A percentile compares a stretch with the other conserved stretches of the same genome.
Conservation (phyloP, 2,113 vertebrate genomes). For the Actenoides lindsayi region DNA sequence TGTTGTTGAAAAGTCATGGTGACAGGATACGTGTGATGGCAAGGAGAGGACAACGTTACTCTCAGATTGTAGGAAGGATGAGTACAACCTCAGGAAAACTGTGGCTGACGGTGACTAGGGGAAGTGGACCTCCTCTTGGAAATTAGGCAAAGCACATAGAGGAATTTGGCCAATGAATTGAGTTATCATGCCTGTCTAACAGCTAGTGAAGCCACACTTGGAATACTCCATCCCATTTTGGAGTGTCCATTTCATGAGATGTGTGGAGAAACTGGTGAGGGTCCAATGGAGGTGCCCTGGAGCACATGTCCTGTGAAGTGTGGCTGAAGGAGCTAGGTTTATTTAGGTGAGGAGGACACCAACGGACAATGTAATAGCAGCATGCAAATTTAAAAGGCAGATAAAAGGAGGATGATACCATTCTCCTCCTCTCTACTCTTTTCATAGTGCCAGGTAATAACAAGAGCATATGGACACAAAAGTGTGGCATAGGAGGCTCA, state of each 20-base stretch:
- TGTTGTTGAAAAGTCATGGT: background rate
- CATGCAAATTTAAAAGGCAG: background rate
- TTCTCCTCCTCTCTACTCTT: background rate
- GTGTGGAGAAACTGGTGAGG: background rate
- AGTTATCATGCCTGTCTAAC: background rate
- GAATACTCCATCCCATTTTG: background rate
- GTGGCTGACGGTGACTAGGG: background rate
- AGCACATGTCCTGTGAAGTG: background rate
- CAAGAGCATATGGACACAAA: background rate
- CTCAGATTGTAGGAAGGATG: background rate
- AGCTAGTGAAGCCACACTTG: background rate
- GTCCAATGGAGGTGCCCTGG: background rate
- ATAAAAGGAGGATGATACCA: background rate
- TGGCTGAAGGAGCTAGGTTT: background rate
- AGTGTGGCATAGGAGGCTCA: background rate
- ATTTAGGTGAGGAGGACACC: background rate
- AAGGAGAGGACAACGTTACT: background rate
- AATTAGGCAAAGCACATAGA: background rate
- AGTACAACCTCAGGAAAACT: background rate
- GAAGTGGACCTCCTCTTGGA: background rate
- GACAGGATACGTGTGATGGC: background rate
- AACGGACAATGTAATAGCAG: background rate
- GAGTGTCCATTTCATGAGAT: fast-evolving
- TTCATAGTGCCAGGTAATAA: background rate
- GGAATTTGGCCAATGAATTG: background rate